Evolutionary conservation across 1,140 invertebrate genomes (phyloP), one percentile per base, ranked within the genome.

Genomic region (Magallana gigas): DNA sequence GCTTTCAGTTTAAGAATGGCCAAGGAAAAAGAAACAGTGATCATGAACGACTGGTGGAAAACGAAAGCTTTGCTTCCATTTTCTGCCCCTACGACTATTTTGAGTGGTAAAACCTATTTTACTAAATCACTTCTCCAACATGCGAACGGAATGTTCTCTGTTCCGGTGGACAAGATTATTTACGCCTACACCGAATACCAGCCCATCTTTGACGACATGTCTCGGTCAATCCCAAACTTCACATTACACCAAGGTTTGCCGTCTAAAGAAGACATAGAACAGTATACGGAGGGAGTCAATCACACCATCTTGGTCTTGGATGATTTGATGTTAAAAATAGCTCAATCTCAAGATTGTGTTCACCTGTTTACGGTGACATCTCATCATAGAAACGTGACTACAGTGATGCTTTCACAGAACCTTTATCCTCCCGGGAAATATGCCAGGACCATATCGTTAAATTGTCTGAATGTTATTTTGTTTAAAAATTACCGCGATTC

Each of bases 101-200:
- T 23, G 36, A 68, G 58, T 58, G 88, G 88, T 9, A 89, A 89
- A 83, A 87, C 85, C 23, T 12, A 62, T 36, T 86, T 84, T 57
- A 86, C 85, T 11, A 85, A 85, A 23, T 56, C 60, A 68, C 23
- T 88, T 4, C 58, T 88, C 57, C 56, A 85, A 85, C 80, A 88
- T 57, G 84, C 76, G 1, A 48, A 57, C 5, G 36, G 29, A 7
- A 88, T 88, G 87, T 88, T 88, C 59, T 81, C 84, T 1, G 58
- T 56, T 1, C 36, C 59, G n/a, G 83, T 71, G 5, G 62, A 82
- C n/a, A 85, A 83, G 81, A 85, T 89, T 12, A 56, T 89, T 58
- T 87, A 85, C 14, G 85, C 56, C 23, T 89, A 86, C 76, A 82
- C 84, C n/a, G 85, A 87, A 85, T 71, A 87, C 56, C 88, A 89